A percentile compares a stretch with the other conserved stretches of the same genome.
phyloP scores from a whole-genome alignment of 64 coral and sea anemone genomes.

The Montipora capricornis region DNA sequence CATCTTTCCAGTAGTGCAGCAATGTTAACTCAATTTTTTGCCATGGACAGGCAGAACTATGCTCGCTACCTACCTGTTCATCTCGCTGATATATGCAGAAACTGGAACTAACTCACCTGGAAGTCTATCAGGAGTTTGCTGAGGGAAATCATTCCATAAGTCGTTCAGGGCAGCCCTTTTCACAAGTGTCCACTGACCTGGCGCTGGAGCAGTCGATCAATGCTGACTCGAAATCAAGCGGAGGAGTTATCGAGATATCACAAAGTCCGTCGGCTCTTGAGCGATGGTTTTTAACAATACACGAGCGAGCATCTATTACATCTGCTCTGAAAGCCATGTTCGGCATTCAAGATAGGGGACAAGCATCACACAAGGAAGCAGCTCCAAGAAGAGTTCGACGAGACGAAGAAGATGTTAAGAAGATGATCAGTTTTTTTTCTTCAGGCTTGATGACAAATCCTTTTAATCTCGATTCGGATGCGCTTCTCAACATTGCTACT shows the following conservation, averaged over 20 bases:
- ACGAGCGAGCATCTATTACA: constrained; percentile 49
- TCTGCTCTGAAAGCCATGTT: constrained; percentile 38
- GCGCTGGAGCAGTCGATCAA: constrained; percentile 69
- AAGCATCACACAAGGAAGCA: constrained; percentile 47
- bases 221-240: constrained; percentile 64
- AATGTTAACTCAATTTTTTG: neutral
- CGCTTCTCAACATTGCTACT: constrained; percentile 50
- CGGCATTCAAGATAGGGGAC: neutral
- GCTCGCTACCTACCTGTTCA: constrained; percentile 45
- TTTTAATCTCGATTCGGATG: constrained; percentile 31
- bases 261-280: constrained; percentile 37
- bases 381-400: constrained; percentile 49
- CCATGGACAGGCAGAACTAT: constrained; percentile 37
- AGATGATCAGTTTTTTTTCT: constrained; percentile 51
- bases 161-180: constrained; percentile 44
- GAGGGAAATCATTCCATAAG: constrained; percentile 44
- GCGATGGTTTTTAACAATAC: constrained; percentile 46
- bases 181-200: constrained; percentile 67
- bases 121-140: constrained; percentile 49
- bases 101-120: neutral
- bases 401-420: constrained; percentile 70
- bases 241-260: constrained; percentile 36
- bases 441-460: constrained; percentile 69
- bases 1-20: no score
- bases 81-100: constrained; percentile 22